A percentile compares a stretch with the other conserved stretches of the same genome.
phyloP scores from a whole-genome alignment of 1,140 invertebrate genomes.

The Heliothis virescens region DNA sequence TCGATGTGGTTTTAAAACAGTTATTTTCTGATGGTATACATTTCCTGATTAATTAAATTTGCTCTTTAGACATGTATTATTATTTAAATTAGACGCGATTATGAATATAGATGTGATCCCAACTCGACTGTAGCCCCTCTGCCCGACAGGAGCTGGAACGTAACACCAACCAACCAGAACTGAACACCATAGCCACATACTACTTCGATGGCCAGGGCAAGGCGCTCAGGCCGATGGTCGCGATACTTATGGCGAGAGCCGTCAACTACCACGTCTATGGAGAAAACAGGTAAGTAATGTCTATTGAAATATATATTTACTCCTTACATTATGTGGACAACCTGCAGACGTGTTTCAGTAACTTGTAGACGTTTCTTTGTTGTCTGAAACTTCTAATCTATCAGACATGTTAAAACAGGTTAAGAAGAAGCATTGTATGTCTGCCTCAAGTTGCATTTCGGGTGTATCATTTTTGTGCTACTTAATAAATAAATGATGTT shows the following conservation, averaged over 20 bases:
- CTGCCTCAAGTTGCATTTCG: too few relatives aligned
- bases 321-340: not conserved
- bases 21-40: too few relatives aligned
- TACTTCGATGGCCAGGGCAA: conserved; percentile 99
- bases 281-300: conserved; percentile 90
- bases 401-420: too few relatives aligned
- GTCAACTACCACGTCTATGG: conserved; percentile 95
- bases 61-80: too few relatives aligned
- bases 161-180: conserved; percentile 92
- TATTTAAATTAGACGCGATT: not conserved
- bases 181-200: conserved; percentile 96
- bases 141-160: conserved; percentile 90
- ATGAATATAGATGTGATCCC: conserved; percentile 58
- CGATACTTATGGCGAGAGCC: conserved; percentile 96
- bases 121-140: conserved; percentile 73
- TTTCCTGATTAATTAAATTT: too few relatives aligned
- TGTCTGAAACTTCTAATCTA: too few relatives aligned
- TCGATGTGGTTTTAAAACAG: too few relatives aligned
- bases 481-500: not conserved
- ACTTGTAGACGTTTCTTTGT: too few relatives aligned
- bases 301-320: not conserved
- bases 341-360: not conserved
- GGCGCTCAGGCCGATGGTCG: conserved; percentile 96
- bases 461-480: not conserved
- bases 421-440: too few relatives aligned